A percentile compares a stretch with the other conserved stretches of the same genome.
phyloP scores from a whole-genome alignment of 2,113 vertebrate genomes.

The Myrmophylax atrothorax region DNA sequence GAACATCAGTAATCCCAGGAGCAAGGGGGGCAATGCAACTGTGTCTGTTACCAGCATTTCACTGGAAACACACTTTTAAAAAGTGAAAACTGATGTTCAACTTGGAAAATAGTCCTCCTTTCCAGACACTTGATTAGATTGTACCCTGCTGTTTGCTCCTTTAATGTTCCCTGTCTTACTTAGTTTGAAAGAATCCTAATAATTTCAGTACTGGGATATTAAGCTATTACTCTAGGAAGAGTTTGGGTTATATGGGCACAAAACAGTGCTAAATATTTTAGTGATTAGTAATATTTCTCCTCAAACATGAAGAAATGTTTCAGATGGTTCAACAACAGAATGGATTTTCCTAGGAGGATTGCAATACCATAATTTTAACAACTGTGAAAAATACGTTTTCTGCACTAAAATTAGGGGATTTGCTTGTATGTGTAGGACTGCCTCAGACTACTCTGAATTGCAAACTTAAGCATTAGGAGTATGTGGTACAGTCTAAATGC shows the following conservation, averaged over 20 bases:
- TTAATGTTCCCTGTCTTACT: neutral
- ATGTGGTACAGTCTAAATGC: neutral
- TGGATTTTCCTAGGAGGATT: neutral
- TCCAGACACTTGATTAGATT: neutral
- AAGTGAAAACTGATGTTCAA: neutral
- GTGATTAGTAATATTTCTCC: constrained; percentile 7
- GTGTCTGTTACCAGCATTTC: neutral
- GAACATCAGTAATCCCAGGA: constrained; percentile 9
- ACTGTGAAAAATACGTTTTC: constrained; percentile 43
- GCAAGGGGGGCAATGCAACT: neutral
- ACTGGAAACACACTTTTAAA: neutral
- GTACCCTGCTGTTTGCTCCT: neutral
- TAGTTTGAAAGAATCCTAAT: neutral
- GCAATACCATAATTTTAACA: neutral
- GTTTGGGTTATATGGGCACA: neutral
- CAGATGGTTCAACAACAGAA: constrained; percentile 34
- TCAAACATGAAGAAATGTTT: constrained; percentile 11
- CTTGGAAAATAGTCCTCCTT: neutral
- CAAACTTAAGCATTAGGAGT: neutral
- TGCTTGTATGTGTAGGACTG: neutral
- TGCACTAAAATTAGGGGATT: neutral
- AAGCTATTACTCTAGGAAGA: neutral
- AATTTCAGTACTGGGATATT: neutral
- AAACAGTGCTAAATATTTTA: constrained; percentile 36
- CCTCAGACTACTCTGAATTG: neutral